phyloP scores from a whole-genome alignment of 2,797 vertebrate species.

The Hydrocynus forskahlii region DNA sequence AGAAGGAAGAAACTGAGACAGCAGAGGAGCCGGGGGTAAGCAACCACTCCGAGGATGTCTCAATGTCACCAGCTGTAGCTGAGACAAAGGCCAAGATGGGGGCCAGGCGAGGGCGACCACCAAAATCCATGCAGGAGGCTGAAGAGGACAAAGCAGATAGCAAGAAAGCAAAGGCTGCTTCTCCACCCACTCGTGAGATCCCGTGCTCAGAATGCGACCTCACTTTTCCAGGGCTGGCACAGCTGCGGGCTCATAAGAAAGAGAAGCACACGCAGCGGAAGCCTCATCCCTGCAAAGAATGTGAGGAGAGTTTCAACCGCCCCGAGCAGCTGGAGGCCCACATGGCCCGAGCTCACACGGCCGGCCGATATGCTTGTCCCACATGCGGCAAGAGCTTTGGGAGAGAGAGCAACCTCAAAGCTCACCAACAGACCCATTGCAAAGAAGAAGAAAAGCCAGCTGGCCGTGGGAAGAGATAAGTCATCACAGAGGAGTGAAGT shows the following conservation, averaged over 20 bases:
- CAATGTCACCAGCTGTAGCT: conserved; percentile 1
- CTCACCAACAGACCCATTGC: conserved; percentile 76
- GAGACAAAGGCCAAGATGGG: conserved; percentile 71
- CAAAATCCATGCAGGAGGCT: conserved; percentile 64
- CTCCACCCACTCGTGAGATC: conserved; percentile 65
- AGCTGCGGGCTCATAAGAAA: conserved; percentile 79
- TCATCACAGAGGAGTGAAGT: conserved; percentile 24
- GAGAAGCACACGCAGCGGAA: conserved; percentile 79
- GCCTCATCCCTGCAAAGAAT: conserved; percentile 78
- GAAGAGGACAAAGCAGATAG: conserved; percentile 66
- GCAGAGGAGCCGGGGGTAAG: conserved; percentile 57
- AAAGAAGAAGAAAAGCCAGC: conserved; percentile 67
- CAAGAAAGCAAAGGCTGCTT: conserved; percentile 69
- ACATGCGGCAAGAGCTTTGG: conserved; percentile 82
- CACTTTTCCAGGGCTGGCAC: conserved; percentile 67
- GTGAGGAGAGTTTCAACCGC: conserved; percentile 81
- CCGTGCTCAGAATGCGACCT: conserved; percentile 78
- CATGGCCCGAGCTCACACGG: conserved; percentile 73
- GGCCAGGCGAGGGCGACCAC: conserved; percentile 62
- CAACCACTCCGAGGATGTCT: conserved; percentile 55
- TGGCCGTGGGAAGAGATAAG: conserved; percentile 79
- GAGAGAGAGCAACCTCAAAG: conserved; percentile 81
- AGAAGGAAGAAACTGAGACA: conserved; percentile 68
- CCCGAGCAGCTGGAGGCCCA: conserved; percentile 81
- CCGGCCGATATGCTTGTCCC: conserved; percentile 76